phyloP scores from a whole-genome alignment of 2,888 invertebrate genomes.

The Acleris laterana region DNA sequence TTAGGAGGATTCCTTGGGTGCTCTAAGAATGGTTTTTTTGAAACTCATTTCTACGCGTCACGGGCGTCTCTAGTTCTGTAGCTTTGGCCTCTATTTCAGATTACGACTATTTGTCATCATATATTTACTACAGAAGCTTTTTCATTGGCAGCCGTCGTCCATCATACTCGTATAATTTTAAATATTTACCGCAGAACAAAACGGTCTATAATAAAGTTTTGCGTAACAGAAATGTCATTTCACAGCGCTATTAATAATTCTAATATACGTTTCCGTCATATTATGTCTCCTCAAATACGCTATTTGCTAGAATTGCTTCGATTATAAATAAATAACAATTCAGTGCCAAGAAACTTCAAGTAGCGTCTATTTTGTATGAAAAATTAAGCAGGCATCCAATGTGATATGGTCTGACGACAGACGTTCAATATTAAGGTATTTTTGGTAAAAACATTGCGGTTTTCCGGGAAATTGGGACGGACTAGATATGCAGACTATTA shows the following conservation, averaged over 20 bases:
- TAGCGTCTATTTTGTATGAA: neutral
- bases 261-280: constrained; percentile 25
- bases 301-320: constrained; percentile 18
- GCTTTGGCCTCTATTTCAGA: too few relatives aligned
- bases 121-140: neutral
- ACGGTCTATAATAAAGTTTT: neutral
- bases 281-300: constrained; percentile 11
- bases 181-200: neutral
- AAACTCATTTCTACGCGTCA: too few relatives aligned
- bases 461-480: neutral
- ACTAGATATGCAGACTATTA: constrained; percentile 6
- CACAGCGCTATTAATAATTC: constrained; percentile 16
- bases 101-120: neutral
- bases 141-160: neutral
- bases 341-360: neutral
- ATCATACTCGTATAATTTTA: neutral
- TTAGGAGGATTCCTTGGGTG: too few relatives aligned
- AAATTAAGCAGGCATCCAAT: neutral
- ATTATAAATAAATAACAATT: constrained; percentile 28
- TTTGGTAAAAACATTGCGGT: constrained; percentile 3
- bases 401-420: constrained; percentile 14
- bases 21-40: too few relatives aligned
- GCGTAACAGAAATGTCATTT: constrained; percentile 26
- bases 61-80: too few relatives aligned
- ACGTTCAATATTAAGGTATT: constrained; percentile 20